Base-by-base conservation (phyloP, 2,113 vertebrate species). In the Clarias magur region DNA sequence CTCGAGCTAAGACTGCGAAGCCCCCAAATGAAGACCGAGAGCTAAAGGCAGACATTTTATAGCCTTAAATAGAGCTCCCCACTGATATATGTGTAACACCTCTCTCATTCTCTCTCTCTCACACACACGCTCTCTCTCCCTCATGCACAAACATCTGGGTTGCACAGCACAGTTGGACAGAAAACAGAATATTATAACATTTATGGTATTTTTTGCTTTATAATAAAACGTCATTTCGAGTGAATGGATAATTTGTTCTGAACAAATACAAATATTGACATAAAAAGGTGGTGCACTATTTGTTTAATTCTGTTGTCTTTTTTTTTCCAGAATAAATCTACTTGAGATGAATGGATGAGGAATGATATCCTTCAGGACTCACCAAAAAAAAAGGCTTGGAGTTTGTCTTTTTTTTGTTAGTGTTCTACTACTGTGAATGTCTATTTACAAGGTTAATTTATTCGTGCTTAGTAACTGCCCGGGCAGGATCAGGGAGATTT, bases 31-130 rank as follows among this genome's bases (percentile, higher is more conserved):
- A 93, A 88, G 91, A 89, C 85, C 90, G 90, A 81, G 89, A 93
- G 93, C 93, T 92, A 93, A 93, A 94, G 91, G 92, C 90, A 88
- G 91, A 93, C 75, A 72, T 94, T 94, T 95, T 94, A 94, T 90
- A 93, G 93, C 91, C 93, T 92, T 88, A 90, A 92, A 93, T 94
- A 94, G 91, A 91, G 92, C 92, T 94, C 93, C 93, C 94, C 72
- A 92, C 92, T 93, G 94, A 93, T 92, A 90, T 85, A 89, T 91
- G 90, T 92, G 92, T 93, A 94, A 94, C 93, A 94, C 92, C 92
- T 93, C 92, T 92, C 89, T 93, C 83, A 89, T 92, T 90, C 92
- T 30, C 48, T 48, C 48, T 48, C 48, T 8, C 48, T 90, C 90
- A 90, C 42, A 91, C 88, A 92, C 38, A 30, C 48, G 7, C 48